phyloP scores from a whole-genome alignment of 64 coral and sea anemone genomes.

The Cladopsammia gracilis region DNA sequence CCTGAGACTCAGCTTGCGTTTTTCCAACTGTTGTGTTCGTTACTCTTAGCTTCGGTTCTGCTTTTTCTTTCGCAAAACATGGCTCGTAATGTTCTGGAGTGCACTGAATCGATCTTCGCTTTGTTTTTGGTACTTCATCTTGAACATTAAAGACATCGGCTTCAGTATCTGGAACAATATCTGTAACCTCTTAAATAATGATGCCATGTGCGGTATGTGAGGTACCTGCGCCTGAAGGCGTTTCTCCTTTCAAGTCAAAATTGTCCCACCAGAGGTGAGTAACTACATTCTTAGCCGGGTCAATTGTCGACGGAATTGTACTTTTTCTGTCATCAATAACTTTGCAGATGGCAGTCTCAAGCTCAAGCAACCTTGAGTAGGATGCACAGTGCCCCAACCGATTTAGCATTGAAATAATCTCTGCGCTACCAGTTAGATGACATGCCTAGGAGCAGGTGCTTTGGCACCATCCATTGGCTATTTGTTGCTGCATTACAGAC shows the following conservation, averaged over 20 bases:
- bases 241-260: slow-evolving; percentile 19
- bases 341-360: neutral
- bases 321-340: neutral
- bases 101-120: neutral
- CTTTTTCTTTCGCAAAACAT: slow-evolving; percentile 37
- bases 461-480: neutral
- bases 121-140: neutral
- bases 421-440: neutral
- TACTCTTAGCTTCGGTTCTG: neutral
- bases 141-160: too few species aligned
- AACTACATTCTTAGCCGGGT: neutral
- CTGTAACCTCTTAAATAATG: slow-evolving; percentile 17
- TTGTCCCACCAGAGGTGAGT: slow-evolving; percentile 31
- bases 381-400: slow-evolving; percentile 5
- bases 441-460: neutral
- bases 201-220: slow-evolving; percentile 37
- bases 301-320: neutral
- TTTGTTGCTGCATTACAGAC: neutral
- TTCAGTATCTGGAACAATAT: neutral
- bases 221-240: slow-evolving; percentile 1
- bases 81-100: slow-evolving; percentile 19
- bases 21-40: neutral
- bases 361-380: neutral
- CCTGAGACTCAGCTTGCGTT: neutral
- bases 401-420: neutral